Conservation (phyloP, 1,140 invertebrate species). For the Sarcophaga peregrina region DNA sequence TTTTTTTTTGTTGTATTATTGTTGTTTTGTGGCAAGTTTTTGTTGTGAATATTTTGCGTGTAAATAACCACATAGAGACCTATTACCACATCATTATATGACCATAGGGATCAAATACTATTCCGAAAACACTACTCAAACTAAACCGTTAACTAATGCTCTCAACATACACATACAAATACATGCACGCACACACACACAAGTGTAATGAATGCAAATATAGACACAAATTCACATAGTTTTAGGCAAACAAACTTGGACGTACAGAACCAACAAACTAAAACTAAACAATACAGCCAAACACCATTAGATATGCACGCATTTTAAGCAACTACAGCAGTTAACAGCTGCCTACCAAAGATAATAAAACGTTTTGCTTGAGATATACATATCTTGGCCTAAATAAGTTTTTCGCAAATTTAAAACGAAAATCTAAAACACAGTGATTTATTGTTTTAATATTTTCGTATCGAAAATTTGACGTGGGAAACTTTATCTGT, state of each 20-base stretch:
- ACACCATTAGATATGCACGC: not conserved
- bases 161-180: not conserved
- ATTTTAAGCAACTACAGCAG: not conserved
- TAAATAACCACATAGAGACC: conserved; percentile 41
- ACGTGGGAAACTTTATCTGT: too few species aligned
- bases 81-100: conserved; percentile 42
- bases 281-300: not conserved
- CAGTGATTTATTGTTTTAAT: too few species aligned
- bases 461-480: too few species aligned
- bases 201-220: not conserved
- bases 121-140: conserved; percentile 32
- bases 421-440: too few species aligned
- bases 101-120: conserved; percentile 39
- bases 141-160: conserved; percentile 36
- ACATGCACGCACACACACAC: conserved; percentile 19
- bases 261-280: not conserved
- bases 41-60: conserved; percentile 27
- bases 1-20: not conserved
- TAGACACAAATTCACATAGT: not conserved
- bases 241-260: not conserved
- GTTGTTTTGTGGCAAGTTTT: not conserved
- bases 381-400: too few species aligned
- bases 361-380: too few species aligned
- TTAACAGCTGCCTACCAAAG: too few species aligned
- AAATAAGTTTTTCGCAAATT: too few species aligned